Evolutionary conservation across 1,140 invertebrate genomes (phyloP), one percentile per base, ranked within the genome.

Genomic region (Drosophila insularis): DNA sequence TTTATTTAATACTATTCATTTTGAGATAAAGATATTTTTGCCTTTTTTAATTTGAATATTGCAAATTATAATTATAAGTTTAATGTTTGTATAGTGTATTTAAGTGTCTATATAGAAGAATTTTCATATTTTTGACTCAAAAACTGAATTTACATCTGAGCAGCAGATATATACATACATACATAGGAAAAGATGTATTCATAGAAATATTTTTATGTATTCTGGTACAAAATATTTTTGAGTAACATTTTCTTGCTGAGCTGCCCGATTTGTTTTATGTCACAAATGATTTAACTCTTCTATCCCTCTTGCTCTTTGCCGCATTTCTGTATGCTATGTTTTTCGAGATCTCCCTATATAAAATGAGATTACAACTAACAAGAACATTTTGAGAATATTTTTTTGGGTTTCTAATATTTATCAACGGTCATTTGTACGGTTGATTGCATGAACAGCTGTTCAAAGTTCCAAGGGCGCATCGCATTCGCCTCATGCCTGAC

Each of bases 401-500:
- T 5, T 37, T 37, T 80, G 75, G 75, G 53, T 73, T 39, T 27
- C 27, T 71, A 66, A 62, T 68, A 85, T 85, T 85, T 82, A 85
- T 82, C 81, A 82, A 69, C 71, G 74, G 69, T 84, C 72, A 60
- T 77, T 77, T 61, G 60, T 68, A 69, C 80, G 85, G 64, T 84
- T 89, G 84, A 89, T 89, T 85, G 85, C 84, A 74, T 50, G 39
- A 89, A 84, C 84, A 89, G 84, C 84, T 89, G 84, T 84, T 84
- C 46, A 50, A 54, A 59, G 62, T 32, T 61, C 61, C 68, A 64
- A 65, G 68, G 35, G 63, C 54, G 59, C 53, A 31, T 14, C 14
- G 21, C 43, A 13, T 23, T 54, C 60, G 40, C 63, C 58, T 55
- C 66, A 27, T 27, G 74, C 50, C 8, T 76, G 68, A 67, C 60